A percentile compares a stretch with the other conserved stretches of the same genome.
phyloP scores from a whole-genome alignment of 2,888 invertebrate species.

The Idaea aversata region DNA sequence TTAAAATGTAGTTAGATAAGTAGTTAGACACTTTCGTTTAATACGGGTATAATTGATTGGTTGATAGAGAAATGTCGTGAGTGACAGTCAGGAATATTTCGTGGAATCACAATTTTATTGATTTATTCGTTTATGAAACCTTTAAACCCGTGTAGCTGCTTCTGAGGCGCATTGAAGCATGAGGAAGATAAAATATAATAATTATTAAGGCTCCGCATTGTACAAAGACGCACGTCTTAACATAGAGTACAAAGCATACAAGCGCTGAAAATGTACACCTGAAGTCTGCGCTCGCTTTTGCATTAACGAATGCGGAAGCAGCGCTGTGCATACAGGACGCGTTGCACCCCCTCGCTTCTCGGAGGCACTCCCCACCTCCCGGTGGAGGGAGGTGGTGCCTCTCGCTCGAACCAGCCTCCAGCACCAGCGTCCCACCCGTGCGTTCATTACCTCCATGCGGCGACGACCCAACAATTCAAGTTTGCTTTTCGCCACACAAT shows the following conservation, averaged over 20 bases:
- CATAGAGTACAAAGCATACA: conserved; percentile 74
- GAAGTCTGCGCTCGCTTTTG: conserved; percentile 78
- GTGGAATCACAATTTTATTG: too few species aligned
- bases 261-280: conserved; percentile 80
- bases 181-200: conserved; percentile 71
- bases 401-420: conserved; percentile 72
- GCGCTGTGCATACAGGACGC: conserved; percentile 78
- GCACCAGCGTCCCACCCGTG: conserved; percentile 72
- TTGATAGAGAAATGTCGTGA: too few species aligned
- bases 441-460: conserved; percentile 78
- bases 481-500: conserved; percentile 79
- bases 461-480: conserved; percentile 76
- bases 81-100: too few species aligned
- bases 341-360: conserved; percentile 54
- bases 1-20: neutral
- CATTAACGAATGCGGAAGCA: conserved; percentile 81
- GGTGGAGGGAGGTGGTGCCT: conserved; percentile 36
- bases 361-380: conserved; percentile 35
- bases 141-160: conserved; percentile 27
- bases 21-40: neutral
- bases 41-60: neutral
- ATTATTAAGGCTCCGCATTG: conserved; percentile 71
- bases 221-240: conserved; percentile 75
- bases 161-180: conserved; percentile 40
- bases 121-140: too few species aligned